Conservation (phyloP, 2,113 vertebrate genomes). For the Xerus inauris region DNA sequence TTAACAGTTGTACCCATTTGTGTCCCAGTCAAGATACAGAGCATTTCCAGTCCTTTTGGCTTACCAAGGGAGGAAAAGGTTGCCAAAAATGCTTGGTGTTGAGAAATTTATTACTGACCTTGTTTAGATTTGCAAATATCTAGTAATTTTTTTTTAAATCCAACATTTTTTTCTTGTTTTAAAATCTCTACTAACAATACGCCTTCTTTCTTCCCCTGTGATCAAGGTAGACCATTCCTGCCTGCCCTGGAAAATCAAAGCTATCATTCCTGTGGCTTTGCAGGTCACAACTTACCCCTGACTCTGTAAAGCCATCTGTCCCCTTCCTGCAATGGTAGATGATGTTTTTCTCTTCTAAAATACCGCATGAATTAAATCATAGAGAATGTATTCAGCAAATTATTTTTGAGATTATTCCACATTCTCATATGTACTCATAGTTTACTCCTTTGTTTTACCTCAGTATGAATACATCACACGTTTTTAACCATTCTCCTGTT, state of each 20-base stretch:
- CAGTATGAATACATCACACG: neutral
- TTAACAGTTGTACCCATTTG: neutral
- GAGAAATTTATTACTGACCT: neutral
- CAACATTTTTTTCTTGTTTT: neutral
- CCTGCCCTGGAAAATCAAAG: neutral
- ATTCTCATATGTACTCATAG: neutral
- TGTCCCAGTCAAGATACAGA: neutral
- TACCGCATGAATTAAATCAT: neutral
- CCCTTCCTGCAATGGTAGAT: neutral
- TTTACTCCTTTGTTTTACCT: neutral
- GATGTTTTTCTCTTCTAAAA: neutral
- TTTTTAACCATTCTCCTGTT: neutral
- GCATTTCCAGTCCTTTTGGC: neutral
- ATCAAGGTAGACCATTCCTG: fast-evolving
- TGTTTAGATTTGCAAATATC: neutral
- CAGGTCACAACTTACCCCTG: neutral
- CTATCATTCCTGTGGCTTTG: neutral
- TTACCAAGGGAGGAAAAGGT: neutral
- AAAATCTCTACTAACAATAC: neutral
- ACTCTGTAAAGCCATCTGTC: neutral
- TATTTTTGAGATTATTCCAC: neutral
- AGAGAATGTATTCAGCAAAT: neutral
- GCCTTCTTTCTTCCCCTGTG: neutral
- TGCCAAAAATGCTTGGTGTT: neutral
- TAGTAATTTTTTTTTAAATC: neutral